These are phyloP conservation scores for Pantherophis alleghaniensis DNA, from an alignment of 2,797 vertebrate species.

Conservation along the genomic window DNA sequence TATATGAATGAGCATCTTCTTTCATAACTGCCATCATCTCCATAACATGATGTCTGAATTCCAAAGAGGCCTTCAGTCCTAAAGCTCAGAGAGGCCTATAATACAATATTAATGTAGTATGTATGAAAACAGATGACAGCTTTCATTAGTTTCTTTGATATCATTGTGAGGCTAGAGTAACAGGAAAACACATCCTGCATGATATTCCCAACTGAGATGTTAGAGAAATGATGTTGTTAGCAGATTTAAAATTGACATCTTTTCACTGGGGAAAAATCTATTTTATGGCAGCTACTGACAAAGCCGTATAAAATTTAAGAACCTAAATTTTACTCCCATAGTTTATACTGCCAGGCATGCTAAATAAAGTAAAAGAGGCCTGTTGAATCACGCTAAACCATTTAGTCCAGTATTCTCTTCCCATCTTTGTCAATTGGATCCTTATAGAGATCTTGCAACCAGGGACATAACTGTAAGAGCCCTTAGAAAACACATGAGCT, in stretches of 20 bases:
- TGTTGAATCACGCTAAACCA: neutral
- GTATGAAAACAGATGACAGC: neutral
- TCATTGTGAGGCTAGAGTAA: neutral
- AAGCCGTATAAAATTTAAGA: neutral
- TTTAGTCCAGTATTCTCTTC: neutral
- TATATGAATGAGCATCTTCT: neutral
- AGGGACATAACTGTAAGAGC: neutral
- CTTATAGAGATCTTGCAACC: neutral
- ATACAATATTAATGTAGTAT: neutral
- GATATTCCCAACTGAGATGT: neutral
- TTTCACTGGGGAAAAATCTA: neutral
- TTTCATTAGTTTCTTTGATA: neutral
- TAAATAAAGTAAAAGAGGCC: neutral
- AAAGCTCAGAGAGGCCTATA: neutral
- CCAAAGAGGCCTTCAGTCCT: neutral
- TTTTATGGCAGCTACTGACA: neutral
- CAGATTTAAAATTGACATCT: neutral
- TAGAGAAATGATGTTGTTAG: neutral
- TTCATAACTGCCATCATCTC: neutral
- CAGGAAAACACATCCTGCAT: neutral
- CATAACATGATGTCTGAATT: neutral
- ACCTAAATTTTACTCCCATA: neutral
- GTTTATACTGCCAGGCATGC: neutral
- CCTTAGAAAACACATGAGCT: neutral
- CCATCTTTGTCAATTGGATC: neutral